These are phyloP conservation scores for Motacilla alba DNA, from an alignment of 2,113 vertebrate genomes.

Conservation along the genomic window DNA sequence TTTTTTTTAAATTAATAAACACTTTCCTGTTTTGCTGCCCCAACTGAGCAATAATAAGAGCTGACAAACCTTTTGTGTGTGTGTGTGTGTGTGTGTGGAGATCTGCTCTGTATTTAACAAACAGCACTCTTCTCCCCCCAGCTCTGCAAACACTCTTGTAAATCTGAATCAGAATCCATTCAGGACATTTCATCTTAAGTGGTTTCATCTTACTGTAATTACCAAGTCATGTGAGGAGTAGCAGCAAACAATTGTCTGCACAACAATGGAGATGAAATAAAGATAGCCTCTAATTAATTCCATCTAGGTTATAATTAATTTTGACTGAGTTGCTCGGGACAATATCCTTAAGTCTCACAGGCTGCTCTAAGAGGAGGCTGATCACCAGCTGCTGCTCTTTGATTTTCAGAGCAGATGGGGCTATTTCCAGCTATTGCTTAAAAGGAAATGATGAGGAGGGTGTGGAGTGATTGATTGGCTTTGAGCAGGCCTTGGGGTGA, in stretches of 20 bases:
- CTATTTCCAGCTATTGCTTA: conserved; percentile 12
- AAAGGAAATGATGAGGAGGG: background rate
- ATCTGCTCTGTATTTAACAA: background rate
- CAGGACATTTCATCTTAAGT: background rate
- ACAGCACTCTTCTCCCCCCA: background rate
- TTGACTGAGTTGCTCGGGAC: conserved; percentile 18
- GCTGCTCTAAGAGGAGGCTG: background rate
- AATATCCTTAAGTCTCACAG: background rate
- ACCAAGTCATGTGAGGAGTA: background rate
- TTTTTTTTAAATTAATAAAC: background rate
- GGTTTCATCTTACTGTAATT: conserved; percentile 47
- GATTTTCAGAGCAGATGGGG: conserved; percentile 42
- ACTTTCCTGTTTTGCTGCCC: background rate
- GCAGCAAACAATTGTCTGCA: background rate
- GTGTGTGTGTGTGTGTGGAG: background rate
- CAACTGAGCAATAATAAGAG: background rate
- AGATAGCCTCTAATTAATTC: conserved; percentile 46
- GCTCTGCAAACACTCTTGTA: background rate
- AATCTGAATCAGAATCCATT: background rate
- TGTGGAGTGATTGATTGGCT: background rate
- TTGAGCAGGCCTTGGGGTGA: background rate
- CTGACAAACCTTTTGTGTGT: background rate
- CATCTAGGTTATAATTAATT: conserved; percentile 33
- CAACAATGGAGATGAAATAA: conserved; percentile 41
- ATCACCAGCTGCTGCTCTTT: conserved; percentile 47